Conservation (phyloP, 2,888 invertebrate genomes). For the Platypus cylindrus region DNA sequence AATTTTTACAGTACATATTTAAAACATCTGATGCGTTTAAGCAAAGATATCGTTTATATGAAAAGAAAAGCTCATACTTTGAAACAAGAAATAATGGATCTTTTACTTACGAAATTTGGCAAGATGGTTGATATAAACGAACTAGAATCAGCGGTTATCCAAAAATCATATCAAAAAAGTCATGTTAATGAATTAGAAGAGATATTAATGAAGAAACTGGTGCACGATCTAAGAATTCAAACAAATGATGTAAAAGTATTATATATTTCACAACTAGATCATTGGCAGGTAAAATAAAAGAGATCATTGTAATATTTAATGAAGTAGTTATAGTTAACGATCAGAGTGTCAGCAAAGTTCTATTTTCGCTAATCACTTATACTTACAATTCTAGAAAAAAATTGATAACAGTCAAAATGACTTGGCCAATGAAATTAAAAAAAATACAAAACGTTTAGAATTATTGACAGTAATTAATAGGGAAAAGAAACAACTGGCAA, state of each 20-base stretch:
- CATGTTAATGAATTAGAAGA: slow-evolving; percentile 44
- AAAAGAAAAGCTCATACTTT: slow-evolving; percentile 42
- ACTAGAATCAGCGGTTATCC: slow-evolving; percentile 41
- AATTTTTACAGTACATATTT: slow-evolving; percentile 44
- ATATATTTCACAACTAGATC: slow-evolving; percentile 35
- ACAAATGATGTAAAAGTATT: slow-evolving; percentile 35
- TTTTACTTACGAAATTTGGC: slow-evolving; percentile 46
- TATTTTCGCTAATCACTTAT: too few species aligned
- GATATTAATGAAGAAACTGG: slow-evolving; percentile 40
- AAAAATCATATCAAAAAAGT: slow-evolving; percentile 38
- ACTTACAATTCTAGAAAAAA: slow-evolving; percentile 27
- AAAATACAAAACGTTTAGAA: slow-evolving; percentile 43
- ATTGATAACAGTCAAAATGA: slow-evolving; percentile 30
- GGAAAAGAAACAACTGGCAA: slow-evolving; percentile 39
- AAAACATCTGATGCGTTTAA: slow-evolving; percentile 56
- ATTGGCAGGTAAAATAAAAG: slow-evolving; percentile 27
- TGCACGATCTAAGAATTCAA: slow-evolving; percentile 42
- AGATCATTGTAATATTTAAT: neutral
- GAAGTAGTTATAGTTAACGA: neutral
- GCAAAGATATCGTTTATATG: slow-evolving; percentile 57
- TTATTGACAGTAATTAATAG: slow-evolving; percentile 41
- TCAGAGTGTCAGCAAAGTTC: too few species aligned
- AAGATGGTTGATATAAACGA: slow-evolving; percentile 39
- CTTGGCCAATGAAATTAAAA: slow-evolving; percentile 36
- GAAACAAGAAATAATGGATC: slow-evolving; percentile 39